A percentile compares a stretch with the other conserved stretches of the same genome.
Conservation (phyloP, 1,140 invertebrate genomes). For the Diorhabda sublineata region DNA sequence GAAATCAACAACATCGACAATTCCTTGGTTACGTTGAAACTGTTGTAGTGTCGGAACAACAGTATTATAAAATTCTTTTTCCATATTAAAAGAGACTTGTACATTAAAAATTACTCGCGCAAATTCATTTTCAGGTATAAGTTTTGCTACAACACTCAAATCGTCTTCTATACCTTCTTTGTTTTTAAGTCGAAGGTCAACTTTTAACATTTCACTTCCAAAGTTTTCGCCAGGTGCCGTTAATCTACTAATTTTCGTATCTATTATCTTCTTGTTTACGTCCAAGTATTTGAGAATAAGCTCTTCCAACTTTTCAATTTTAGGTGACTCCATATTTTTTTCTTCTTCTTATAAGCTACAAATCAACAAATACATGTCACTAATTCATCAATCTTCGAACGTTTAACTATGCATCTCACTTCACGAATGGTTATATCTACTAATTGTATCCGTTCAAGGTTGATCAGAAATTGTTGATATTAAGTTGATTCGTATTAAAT, state of each 20-base stretch:
- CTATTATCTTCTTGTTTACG: background rate
- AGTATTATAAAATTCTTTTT: constrained; percentile 30
- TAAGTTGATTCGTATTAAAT: too few species aligned
- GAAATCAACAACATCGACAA: constrained; percentile 6
- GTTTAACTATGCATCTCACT: too few species aligned
- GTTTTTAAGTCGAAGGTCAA: constrained; percentile 40
- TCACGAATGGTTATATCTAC: too few species aligned
- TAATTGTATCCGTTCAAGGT: too few species aligned
- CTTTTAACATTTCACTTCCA: constrained; percentile 52
- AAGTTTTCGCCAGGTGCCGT: constrained; percentile 58
- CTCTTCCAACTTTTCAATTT: constrained; percentile 5
- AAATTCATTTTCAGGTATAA: constrained; percentile 43
- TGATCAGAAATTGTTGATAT: too few species aligned
- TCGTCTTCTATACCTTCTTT: background rate
- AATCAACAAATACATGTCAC: too few species aligned
- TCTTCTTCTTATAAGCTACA: too few species aligned
- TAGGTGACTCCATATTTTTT: background rate
- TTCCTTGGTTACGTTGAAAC: constrained; percentile 15
- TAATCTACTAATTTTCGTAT: constrained; percentile 36
- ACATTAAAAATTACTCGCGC: constrained; percentile 43
- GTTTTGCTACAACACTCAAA: constrained; percentile 3
- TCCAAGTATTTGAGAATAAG: background rate
- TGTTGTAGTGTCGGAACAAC: constrained; percentile 27
- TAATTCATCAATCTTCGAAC: too few species aligned
- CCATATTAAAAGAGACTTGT: constrained; percentile 45